These are phyloP conservation scores for Euschistus heros DNA, from an alignment of 1,140 invertebrate species.

Conservation along the genomic window DNA sequence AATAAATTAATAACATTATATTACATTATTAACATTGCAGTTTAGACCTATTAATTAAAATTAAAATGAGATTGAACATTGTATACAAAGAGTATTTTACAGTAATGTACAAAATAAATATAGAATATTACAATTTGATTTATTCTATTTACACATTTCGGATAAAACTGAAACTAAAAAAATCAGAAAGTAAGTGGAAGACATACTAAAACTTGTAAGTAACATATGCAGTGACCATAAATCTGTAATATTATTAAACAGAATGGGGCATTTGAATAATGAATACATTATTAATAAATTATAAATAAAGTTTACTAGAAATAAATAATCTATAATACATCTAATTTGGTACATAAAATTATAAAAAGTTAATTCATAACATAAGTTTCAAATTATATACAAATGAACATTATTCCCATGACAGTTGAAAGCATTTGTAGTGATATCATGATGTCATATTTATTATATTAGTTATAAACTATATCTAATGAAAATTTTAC, in stretches of 20 bases:
- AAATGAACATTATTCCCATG: neutral
- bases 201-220: too few species aligned
- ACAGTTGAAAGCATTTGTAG: slow-evolving; percentile 2
- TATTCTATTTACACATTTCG: neutral
- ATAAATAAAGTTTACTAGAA: neutral
- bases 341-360: neutral
- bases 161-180: too few species aligned
- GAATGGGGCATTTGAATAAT: too few species aligned
- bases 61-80: neutral
- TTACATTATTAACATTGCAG: too few species aligned
- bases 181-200: too few species aligned
- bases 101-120: slow-evolving; percentile 11
- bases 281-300: too few species aligned
- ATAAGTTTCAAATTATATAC: neutral
- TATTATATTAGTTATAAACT: too few species aligned
- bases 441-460: neutral
- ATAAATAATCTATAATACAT: slow-evolving; percentile 5
- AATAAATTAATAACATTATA: too few species aligned
- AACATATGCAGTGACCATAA: too few species aligned
- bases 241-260: too few species aligned
- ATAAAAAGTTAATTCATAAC: neutral
- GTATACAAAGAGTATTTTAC: slow-evolving; percentile 14
- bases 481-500: too few species aligned
- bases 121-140: neutral
- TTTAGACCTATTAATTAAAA: too few species aligned